Evolutionary conservation across 2,113 vertebrate species (phyloP).

Genomic region (Psephotus haematonotus): DNA sequence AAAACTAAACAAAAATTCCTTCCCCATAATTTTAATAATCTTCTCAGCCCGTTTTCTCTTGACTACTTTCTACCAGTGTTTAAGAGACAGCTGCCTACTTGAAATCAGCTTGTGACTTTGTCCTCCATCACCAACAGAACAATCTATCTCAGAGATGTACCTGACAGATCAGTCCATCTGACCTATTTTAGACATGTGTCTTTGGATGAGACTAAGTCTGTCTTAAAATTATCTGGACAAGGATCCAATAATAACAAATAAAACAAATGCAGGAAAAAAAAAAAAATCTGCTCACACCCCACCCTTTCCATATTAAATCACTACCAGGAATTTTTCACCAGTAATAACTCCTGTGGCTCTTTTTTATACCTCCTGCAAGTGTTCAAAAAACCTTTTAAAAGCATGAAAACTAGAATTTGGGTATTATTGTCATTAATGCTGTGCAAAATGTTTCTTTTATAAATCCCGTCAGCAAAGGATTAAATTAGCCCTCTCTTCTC

Average conservation of each 20-base stretch:
- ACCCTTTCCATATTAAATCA: not conserved
- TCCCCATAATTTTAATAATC: not conserved
- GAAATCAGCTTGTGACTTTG: not conserved
- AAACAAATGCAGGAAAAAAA: not conserved
- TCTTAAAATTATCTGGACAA: not conserved
- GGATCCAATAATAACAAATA: not conserved
- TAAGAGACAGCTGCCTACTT: not conserved
- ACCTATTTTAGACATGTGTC: not conserved
- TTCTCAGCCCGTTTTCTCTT: not conserved
- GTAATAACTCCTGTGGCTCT: not conserved
- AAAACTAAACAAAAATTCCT: not conserved
- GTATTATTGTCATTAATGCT: not conserved
- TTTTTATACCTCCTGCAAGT: not conserved
- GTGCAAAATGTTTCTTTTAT: not conserved
- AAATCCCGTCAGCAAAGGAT: not conserved
- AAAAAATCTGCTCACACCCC: not conserved
- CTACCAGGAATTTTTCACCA: not conserved
- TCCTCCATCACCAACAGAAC: not conserved
- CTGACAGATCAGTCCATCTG: not conserved
- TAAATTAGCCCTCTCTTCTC: not conserved
- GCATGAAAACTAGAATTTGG: not conserved
- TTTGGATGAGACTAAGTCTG: not conserved
- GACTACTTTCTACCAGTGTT: not conserved
- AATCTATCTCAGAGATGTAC: not conserved
- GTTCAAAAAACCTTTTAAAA: not conserved